phyloP scores from a whole-genome alignment of 1,140 invertebrate species.

The Drosophila athabasca region DNA sequence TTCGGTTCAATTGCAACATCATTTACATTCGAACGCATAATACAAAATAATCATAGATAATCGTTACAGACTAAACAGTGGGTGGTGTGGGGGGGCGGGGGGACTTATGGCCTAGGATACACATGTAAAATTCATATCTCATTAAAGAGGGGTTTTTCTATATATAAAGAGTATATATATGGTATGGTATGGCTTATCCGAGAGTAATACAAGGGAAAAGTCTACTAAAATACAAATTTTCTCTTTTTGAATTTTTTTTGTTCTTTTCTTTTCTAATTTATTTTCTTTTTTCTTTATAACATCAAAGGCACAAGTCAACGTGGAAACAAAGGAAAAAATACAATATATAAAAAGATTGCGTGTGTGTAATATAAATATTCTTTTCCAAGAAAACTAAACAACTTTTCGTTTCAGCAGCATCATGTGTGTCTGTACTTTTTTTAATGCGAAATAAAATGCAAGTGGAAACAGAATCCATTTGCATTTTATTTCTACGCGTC shows the following conservation, averaged over 20 bases:
- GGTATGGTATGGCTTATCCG: conserved; percentile 73
- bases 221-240: conserved; percentile 38
- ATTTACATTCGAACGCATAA: conserved; percentile 75
- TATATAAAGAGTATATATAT: conserved; percentile 33
- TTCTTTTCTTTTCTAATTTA: conserved; percentile 21
- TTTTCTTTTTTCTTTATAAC: conserved; percentile 56
- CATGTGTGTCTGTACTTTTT: conserved; percentile 66
- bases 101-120: conserved; percentile 69
- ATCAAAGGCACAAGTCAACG: conserved; percentile 84
- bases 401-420: conserved; percentile 42
- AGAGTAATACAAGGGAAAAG: conserved; percentile 74
- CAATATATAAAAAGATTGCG: conserved; percentile 53
- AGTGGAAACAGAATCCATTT: conserved; percentile 12
- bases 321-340: conserved; percentile 75
- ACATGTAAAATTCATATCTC: conserved; percentile 76
- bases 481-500: conserved; percentile 23
- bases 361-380: conserved; percentile 30
- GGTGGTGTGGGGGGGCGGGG: conserved; percentile 12
- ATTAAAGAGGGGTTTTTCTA: conserved; percentile 53
- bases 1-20: conserved; percentile 78
- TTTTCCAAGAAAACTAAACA: conserved; percentile 46
- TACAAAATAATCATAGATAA: conserved; percentile 68
- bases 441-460: conserved; percentile 26
- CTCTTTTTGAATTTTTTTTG: conserved; percentile 25
- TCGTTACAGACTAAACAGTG: conserved; percentile 59